Percentiles rank a stretch among this genome's conserved stretches.
phyloP scores from a whole-genome alignment of 2,797 vertebrate species.

The Carapus acus region DNA sequence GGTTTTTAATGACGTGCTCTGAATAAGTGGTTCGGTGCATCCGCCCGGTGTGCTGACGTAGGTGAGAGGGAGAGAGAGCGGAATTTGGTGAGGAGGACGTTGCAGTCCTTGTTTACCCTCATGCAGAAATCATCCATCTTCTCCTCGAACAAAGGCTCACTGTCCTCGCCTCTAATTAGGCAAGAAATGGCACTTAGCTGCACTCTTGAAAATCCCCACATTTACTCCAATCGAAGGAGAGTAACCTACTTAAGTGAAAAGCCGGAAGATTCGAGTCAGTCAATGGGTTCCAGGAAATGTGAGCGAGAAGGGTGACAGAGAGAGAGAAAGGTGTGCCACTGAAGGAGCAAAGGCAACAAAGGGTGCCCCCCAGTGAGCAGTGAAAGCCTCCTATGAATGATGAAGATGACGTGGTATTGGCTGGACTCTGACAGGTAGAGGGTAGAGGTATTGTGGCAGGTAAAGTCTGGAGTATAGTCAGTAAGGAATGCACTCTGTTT shows the following conservation, averaged over 20 bases:
- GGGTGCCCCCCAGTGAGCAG: background rate
- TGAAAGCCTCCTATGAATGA: conserved; percentile 15
- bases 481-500: too few species aligned
- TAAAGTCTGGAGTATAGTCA: too few species aligned
- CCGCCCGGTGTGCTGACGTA: conserved; percentile 9
- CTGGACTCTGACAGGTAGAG: too few species aligned
- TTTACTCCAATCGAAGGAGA: conserved; percentile 23
- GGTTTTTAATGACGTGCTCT: conserved; percentile 26
- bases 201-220: conserved; percentile 6
- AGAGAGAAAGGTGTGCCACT: background rate
- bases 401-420: too few species aligned
- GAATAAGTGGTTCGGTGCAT: conserved; percentile 18
- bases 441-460: too few species aligned
- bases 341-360: conserved; percentile 21
- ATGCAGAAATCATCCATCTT: conserved; percentile 42
- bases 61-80: conserved; percentile 22
- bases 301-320: background rate
- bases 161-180: conserved; percentile 42
- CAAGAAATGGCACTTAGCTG: conserved; percentile 36
- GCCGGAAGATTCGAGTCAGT: too few species aligned
- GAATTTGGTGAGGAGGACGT: conserved; percentile 46
- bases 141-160: conserved; percentile 35
- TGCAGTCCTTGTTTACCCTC: conserved; percentile 23
- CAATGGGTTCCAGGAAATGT: conserved; percentile 1
- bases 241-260: conserved; percentile 11